A percentile compares a stretch with the other conserved stretches of the same genome.
Evolutionary conservation across 37 sponge, comb jelly and placozoan species (phyloP).

Genomic region (Ianthella basta): DNA sequence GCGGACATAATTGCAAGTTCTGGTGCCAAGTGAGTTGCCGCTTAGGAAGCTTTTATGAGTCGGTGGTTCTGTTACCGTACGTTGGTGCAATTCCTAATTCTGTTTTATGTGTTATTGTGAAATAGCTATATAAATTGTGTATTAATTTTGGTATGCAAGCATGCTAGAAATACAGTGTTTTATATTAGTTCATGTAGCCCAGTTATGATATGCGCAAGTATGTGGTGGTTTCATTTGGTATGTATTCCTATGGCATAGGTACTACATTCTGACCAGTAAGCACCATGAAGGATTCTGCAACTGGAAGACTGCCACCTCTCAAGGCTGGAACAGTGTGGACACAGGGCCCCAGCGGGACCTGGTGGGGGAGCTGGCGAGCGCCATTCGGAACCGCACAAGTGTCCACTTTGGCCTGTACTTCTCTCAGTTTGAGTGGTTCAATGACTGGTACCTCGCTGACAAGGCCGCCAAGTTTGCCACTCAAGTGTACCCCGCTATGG

Average conservation of each 20-base stretch:
- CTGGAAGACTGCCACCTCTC: conserved; percentile 67
- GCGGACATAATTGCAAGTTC: conserved; percentile 51
- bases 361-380: conserved; percentile 54
- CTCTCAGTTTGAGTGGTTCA: conserved; percentile 84
- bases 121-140: too few species aligned
- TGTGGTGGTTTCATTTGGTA: too few species aligned
- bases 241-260: conserved; percentile 33
- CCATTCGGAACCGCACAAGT: conserved; percentile 52
- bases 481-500: conserved; percentile 53
- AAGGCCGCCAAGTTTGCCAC: conserved; percentile 54
- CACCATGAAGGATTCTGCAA: conserved; percentile 77
- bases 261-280: conserved; percentile 74
- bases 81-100: too few species aligned
- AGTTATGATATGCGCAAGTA: too few species aligned
- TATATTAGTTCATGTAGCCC: too few species aligned
- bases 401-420: conserved; percentile 77
- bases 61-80: too few species aligned
- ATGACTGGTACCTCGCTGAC: conserved; percentile 66
- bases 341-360: conserved; percentile 73
- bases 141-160: too few species aligned
- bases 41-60: background rate
- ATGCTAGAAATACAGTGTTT: too few species aligned
- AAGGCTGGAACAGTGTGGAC: conserved; percentile 82
- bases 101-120: too few species aligned
- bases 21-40: conserved; percentile 60